Evolutionary conservation across 2,888 invertebrate genomes (phyloP).

Genomic region (Temnothorax ravouxi): DNA sequence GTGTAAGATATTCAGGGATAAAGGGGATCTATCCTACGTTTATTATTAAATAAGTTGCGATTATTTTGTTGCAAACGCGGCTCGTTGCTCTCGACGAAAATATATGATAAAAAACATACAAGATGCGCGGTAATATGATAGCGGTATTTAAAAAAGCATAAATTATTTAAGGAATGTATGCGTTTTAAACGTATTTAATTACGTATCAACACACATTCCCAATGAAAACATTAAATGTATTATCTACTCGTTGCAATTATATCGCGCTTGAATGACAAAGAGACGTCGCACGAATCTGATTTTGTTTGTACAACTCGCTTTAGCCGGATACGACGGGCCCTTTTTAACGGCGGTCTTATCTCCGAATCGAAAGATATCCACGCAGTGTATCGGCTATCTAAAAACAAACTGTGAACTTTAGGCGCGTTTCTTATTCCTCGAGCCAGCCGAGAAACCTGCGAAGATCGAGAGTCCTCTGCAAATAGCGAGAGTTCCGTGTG

Average conservation of each 20-base stretch:
- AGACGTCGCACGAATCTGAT: conserved; percentile 65
- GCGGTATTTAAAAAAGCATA: background rate
- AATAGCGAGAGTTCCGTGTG: conserved; percentile 67
- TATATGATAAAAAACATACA: background rate
- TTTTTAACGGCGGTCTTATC: conserved; percentile 74
- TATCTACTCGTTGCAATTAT: background rate
- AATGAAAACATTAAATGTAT: background rate
- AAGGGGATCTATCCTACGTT: background rate
- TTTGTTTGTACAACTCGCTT: conserved; percentile 74
- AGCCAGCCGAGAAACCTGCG: conserved; percentile 62
- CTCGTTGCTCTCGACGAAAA: background rate
- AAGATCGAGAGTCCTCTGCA: conserved; percentile 73
- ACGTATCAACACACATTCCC: background rate
- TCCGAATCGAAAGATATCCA: conserved; percentile 74
- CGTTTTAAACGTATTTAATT: background rate
- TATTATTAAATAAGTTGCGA: background rate
- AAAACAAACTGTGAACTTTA: conserved; percentile 69
- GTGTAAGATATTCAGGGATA: background rate
- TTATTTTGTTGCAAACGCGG: background rate
- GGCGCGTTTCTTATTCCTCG: conserved; percentile 20
- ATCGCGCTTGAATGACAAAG: conserved; percentile 31
- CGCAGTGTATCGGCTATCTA: conserved; percentile 72
- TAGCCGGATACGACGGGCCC: conserved; percentile 69
- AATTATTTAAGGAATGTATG: background rate
- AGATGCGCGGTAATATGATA: background rate